phyloP scores from a whole-genome alignment of 2,888 invertebrate genomes.

The Chaitophorus viminalis region DNA sequence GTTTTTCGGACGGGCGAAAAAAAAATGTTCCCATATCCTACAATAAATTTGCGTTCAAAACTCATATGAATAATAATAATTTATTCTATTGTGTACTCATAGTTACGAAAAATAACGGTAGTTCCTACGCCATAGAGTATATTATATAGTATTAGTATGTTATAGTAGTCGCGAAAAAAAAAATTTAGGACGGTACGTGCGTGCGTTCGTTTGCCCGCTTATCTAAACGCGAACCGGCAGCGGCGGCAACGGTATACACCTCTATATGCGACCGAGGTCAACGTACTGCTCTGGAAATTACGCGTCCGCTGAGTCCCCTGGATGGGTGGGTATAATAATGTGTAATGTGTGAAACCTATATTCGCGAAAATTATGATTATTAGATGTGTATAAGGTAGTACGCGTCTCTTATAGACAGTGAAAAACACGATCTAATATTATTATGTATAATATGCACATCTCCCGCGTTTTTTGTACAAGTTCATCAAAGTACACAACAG shows the following conservation, averaged over 20 bases:
- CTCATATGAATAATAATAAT: too few relatives aligned
- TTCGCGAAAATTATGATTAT: not conserved
- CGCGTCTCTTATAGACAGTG: too few relatives aligned
- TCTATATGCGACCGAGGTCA: conserved; percentile 47
- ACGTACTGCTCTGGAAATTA: conserved; percentile 45
- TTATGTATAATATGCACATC: not conserved
- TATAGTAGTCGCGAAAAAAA: not conserved
- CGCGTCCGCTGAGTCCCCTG: conserved; percentile 27
- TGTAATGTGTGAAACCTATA: not conserved
- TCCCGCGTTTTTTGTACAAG: not conserved
- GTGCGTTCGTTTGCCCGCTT: not conserved
- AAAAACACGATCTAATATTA: not conserved
- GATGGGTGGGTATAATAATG: not conserved
- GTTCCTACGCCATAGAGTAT: too few relatives aligned
- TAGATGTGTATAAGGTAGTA: too few relatives aligned
- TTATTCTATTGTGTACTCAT: not conserved
- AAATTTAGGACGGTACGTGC: conserved; percentile 25
- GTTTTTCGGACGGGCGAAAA: too few relatives aligned
- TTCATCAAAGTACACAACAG: too few relatives aligned
- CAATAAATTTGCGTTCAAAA: too few relatives aligned
- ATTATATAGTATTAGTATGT: too few relatives aligned
- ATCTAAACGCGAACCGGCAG: conserved; percentile 21
- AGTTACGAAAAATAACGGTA: too few relatives aligned
- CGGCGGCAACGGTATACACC: not conserved
- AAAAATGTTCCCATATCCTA: too few relatives aligned